These are phyloP conservation scores for Addax nasomaculatus DNA, from an alignment of 2,113 vertebrate genomes.

Conservation along the genomic window DNA sequence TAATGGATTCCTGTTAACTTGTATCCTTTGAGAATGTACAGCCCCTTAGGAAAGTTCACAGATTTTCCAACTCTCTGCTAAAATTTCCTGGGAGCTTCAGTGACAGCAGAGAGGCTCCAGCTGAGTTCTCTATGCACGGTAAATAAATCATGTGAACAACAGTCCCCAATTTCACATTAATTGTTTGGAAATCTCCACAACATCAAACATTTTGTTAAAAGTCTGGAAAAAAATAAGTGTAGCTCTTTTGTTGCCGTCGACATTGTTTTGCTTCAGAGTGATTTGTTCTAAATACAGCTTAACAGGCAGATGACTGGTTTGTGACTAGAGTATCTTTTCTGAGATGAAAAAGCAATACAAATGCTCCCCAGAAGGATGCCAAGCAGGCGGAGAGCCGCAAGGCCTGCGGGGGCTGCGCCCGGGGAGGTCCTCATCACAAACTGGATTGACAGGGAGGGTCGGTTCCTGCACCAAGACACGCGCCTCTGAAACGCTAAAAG, in stretches of 20 bases:
- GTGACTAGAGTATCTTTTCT: constrained; percentile 76
- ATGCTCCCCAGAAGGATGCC: constrained; percentile 53
- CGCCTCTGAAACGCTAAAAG: constrained; percentile 32
- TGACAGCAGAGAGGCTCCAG: constrained; percentile 71
- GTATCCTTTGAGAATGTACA: background rate
- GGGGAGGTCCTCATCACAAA: constrained; percentile 43
- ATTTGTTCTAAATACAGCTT: constrained; percentile 85
- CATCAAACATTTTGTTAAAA: constrained; percentile 85
- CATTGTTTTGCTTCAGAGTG: constrained; percentile 82
- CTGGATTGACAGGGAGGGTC: constrained; percentile 30
- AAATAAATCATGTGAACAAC: constrained; percentile 83
- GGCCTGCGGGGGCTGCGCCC: constrained; percentile 36
- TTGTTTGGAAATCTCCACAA: constrained; percentile 82
- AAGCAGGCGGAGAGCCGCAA: constrained; percentile 39
- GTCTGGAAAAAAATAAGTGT: constrained; percentile 75
- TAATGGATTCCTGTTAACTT: background rate
- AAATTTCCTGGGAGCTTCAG: constrained; percentile 56
- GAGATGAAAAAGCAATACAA: constrained; percentile 70
- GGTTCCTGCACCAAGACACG: background rate
- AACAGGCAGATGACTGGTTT: constrained; percentile 86
- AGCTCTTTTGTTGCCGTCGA: constrained; percentile 79
- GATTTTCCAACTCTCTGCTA: constrained; percentile 48
- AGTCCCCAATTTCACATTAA: constrained; percentile 82
- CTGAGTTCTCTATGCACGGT: constrained; percentile 78
- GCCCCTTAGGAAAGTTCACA: constrained; percentile 54